phyloP scores from a whole-genome alignment of 2,113 vertebrate species.

The Lycocorax pyrrhopterus region DNA sequence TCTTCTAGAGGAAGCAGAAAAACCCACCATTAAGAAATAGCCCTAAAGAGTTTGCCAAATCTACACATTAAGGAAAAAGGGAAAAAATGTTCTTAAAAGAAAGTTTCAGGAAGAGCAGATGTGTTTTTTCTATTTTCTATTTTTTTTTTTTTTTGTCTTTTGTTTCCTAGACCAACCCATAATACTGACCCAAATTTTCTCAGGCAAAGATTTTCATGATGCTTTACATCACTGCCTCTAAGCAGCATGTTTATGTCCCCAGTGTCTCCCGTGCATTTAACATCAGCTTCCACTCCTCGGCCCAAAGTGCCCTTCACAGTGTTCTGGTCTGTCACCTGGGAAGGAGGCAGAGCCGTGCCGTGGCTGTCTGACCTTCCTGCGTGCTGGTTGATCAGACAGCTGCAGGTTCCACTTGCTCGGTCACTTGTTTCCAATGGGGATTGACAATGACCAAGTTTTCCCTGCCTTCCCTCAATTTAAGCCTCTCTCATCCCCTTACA shows the following conservation, averaged over 20 bases:
- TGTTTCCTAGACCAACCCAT: background rate
- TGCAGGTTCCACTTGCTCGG: background rate
- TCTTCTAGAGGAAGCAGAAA: background rate
- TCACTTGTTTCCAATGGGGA: background rate
- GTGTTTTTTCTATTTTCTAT: background rate
- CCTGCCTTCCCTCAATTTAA: background rate
- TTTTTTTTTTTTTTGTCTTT: background rate
- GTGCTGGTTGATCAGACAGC: background rate
- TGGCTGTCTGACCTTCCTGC: background rate
- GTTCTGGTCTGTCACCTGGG: background rate
- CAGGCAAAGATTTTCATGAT: background rate
- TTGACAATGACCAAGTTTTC: background rate
- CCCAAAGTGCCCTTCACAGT: background rate
- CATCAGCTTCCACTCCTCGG: background rate
- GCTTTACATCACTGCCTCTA: background rate
- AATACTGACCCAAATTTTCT: background rate
- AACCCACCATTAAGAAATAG: fast-evolving
- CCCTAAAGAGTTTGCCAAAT: background rate
- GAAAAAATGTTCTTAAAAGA: background rate
- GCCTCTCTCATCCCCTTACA: background rate
- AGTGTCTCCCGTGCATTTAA: background rate
- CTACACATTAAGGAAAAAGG: background rate
- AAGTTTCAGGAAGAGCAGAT: background rate
- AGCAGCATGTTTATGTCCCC: background rate
- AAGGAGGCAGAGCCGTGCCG: background rate